A percentile compares a stretch with the other conserved stretches of the same genome.
These are phyloP conservation scores for Crypturellus tataupa DNA, from an alignment of 2,797 vertebrate genomes.

Conservation along the genomic window DNA sequence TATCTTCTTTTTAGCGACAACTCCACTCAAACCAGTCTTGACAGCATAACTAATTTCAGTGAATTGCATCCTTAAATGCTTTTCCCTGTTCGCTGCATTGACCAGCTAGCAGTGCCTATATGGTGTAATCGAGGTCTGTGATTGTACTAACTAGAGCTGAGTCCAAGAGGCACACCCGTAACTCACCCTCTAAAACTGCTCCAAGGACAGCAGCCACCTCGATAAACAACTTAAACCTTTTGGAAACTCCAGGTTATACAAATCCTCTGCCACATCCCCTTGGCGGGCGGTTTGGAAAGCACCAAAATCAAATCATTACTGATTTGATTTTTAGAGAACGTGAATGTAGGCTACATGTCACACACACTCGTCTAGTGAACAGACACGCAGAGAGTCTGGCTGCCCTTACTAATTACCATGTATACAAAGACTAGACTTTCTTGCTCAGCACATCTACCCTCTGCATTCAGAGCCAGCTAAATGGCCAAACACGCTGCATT, in stretches of 20 bases:
- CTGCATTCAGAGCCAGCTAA: not conserved
- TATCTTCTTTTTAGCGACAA: fast-evolving
- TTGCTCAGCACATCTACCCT: slow-evolving; percentile 31
- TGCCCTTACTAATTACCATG: not conserved
- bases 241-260: fast-evolving
- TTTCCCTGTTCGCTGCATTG: not conserved
- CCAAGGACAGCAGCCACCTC: not conserved
- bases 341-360: fast-evolving
- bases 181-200: not conserved
- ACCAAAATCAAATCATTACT: not conserved
- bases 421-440: slow-evolving; percentile 5
- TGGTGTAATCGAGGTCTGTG: not conserved
- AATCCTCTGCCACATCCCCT: not conserved
- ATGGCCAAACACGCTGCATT: not conserved
- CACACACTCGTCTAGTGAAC: fast-evolving
- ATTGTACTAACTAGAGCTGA: fast-evolving
- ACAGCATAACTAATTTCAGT: not conserved
- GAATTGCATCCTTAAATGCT: not conserved
- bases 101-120: not conserved
- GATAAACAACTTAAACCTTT: not conserved
- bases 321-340: not conserved
- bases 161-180: not conserved
- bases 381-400: not conserved
- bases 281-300: not conserved
- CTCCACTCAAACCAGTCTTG: not conserved